A percentile compares a stretch with the other conserved stretches of the same genome.
Conservation (phyloP, 1,140 invertebrate genomes). For the Brachionus sp. region DNA sequence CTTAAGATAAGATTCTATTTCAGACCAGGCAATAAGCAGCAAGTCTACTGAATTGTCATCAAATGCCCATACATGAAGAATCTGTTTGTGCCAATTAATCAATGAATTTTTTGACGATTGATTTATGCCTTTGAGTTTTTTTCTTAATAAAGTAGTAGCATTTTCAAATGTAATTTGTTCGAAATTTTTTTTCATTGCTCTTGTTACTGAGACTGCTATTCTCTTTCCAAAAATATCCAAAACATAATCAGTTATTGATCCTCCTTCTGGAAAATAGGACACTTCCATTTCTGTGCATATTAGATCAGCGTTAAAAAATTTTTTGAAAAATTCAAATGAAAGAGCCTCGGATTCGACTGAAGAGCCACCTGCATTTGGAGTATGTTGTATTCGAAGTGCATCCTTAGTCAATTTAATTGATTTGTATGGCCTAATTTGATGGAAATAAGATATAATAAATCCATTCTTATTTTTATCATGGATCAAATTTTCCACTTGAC, state of each 20-base stretch:
- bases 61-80: conserved; percentile 53
- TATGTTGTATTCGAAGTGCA: neutral
- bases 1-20: conserved; percentile 47
- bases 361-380: conserved; percentile 55
- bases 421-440: conserved; percentile 47
- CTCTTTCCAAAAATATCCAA: conserved; percentile 49
- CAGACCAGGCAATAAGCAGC: conserved; percentile 48
- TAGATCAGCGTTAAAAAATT: conserved; percentile 52
- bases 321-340: conserved; percentile 55
- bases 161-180: conserved; percentile 50
- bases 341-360: conserved; percentile 55
- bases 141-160: conserved; percentile 51
- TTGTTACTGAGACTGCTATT: conserved; percentile 53
- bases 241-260: conserved; percentile 55
- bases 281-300: conserved; percentile 57
- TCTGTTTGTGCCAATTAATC: conserved; percentile 54
- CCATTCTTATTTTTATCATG: neutral
- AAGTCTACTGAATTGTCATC: conserved; percentile 47
- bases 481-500: conserved; percentile 36
- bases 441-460: conserved; percentile 47
- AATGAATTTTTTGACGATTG: conserved; percentile 51
- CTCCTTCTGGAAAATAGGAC: conserved; percentile 53
- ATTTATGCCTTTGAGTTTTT: conserved; percentile 54
- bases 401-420: conserved; percentile 48
- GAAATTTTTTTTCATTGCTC: conserved; percentile 53